Evolutionary conservation across 2,888 invertebrate species (phyloP).

Genomic region (Rhamnusium bicolor): DNA sequence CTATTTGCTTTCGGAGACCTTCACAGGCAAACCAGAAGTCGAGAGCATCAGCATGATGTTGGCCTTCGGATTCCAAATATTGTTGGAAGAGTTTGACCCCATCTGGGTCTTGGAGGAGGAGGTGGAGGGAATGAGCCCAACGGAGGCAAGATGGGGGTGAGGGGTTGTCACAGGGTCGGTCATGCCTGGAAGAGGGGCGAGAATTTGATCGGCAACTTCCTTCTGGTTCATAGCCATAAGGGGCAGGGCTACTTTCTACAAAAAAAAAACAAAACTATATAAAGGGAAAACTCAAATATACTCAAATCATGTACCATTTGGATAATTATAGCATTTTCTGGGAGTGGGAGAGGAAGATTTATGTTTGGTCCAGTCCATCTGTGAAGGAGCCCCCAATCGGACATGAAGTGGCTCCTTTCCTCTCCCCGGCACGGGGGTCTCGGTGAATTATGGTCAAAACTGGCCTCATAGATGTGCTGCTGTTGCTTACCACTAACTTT

Average conservation of each 20-base stretch:
- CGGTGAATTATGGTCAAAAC: constrained; percentile 79
- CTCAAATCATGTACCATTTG: constrained; percentile 52
- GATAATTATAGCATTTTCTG: constrained; percentile 55
- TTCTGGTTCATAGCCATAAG: constrained; percentile 68
- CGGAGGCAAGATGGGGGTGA: constrained; percentile 83
- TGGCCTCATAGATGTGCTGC: constrained; percentile 61
- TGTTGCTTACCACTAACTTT: constrained; percentile 44
- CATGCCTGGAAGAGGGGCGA: constrained; percentile 68
- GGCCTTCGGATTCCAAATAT: constrained; percentile 86
- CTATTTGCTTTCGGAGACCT: constrained; percentile 85
- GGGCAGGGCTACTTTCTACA: constrained; percentile 49
- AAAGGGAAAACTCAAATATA: not conserved
- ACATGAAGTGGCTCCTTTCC: constrained; percentile 72
- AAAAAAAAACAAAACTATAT: constrained; percentile 8
- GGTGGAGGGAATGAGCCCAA: constrained; percentile 91
- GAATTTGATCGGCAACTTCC: constrained; percentile 70
- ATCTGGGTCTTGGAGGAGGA: constrained; percentile 90
- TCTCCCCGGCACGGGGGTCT: constrained; percentile 90
- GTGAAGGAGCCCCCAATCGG: constrained; percentile 61
- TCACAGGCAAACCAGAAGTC: constrained; percentile 97
- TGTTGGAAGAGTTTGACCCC: constrained; percentile 90
- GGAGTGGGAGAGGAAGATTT: constrained; percentile 62
- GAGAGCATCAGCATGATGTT: constrained; percentile 84
- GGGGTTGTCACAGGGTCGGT: constrained; percentile 59
- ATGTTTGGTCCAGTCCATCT: constrained; percentile 58